Conservation (phyloP, 2,797 vertebrate genomes). For the Enteromius afrohamiltoni region DNA sequence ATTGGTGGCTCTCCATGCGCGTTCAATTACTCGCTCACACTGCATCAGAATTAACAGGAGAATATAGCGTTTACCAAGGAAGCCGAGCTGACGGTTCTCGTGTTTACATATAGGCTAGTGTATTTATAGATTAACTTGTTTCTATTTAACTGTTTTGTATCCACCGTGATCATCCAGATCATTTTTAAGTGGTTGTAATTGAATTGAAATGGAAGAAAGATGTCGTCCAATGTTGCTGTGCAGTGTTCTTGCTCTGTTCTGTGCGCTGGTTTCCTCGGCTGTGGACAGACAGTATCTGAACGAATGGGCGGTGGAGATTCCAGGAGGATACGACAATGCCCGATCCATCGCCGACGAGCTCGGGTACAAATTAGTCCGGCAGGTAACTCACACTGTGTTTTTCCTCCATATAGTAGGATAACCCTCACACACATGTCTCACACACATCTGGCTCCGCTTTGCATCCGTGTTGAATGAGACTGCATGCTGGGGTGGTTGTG, state of each 20-base stretch:
- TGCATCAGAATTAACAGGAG: slow-evolving; percentile 20
- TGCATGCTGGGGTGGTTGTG: slow-evolving; percentile 34
- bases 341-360: slow-evolving; percentile 86
- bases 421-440: not conserved
- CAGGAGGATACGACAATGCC: slow-evolving; percentile 85
- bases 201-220: slow-evolving; percentile 83
- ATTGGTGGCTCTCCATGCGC: slow-evolving; percentile 65
- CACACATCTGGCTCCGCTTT: slow-evolving; percentile 16
- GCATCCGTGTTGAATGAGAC: not conserved
- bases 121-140: slow-evolving; percentile 31
- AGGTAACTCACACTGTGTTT: slow-evolving; percentile 78
- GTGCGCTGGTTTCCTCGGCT: slow-evolving; percentile 68
- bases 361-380: slow-evolving; percentile 90
- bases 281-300: slow-evolving; percentile 90
- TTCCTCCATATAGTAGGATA: not conserved
- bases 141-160: slow-evolving; percentile 30
- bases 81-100: slow-evolving; percentile 23
- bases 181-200: slow-evolving; percentile 63
- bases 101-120: slow-evolving; percentile 1
- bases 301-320: slow-evolving; percentile 97
- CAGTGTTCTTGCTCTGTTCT: slow-evolving; percentile 76
- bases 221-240: slow-evolving; percentile 76
- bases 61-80: not conserved
- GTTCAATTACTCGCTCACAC: slow-evolving; percentile 61
- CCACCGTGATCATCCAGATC: slow-evolving; percentile 33